Evolutionary conservation across 2,113 vertebrate genomes (phyloP), one percentile per base, ranked within the genome.

Genomic region (Pituophis catenifer): DNA sequence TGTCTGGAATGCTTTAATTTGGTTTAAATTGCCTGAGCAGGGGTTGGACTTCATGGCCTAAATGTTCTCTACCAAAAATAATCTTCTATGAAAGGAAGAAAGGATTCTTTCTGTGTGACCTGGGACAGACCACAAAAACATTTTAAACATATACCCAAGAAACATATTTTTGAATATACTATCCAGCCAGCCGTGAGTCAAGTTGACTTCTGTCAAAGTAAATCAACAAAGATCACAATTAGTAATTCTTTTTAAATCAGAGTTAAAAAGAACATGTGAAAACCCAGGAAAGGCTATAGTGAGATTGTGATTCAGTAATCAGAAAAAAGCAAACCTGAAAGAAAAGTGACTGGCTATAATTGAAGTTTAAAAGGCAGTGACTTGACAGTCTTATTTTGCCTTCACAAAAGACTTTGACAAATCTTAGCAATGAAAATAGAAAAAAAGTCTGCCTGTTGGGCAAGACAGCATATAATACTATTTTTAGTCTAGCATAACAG

Each of bases 351-450:
- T 11, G 2, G 52, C 24, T 89, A 65, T 8, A 2, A 3, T 48
- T 0, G 0, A 86, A 29, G 10, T 38, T 65, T 81, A 48, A 0
- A 0, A 0, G 0, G 81, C 86, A 58, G 5, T 0, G 0, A 62
- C 89, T 23, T 94, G 52, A 11, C 10, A 48, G 23, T 8, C 54
- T 12, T 33, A 90, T 53, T 89, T 90, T 90, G 55, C 21, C 29
- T 86, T 59, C 2, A 50, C 19, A 59, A 65, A 90, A 93, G 33
- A 58, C 57, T 86, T 89, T 2, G 13, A 54, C 38, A 29, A 70
- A 50, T 50, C 70, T 75, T 54, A 93, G 44, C 23, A 86, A 92
- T 75, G 54, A 88, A 29, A 11, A 65, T 95, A 89, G 48, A 29
- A 86, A 92, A 90, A 92, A 90, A 0, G 1, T 93, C 93, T 53